Evolutionary conservation across 2,797 vertebrate species (phyloP).

Genomic region (Steatocranus sp.): DNA sequence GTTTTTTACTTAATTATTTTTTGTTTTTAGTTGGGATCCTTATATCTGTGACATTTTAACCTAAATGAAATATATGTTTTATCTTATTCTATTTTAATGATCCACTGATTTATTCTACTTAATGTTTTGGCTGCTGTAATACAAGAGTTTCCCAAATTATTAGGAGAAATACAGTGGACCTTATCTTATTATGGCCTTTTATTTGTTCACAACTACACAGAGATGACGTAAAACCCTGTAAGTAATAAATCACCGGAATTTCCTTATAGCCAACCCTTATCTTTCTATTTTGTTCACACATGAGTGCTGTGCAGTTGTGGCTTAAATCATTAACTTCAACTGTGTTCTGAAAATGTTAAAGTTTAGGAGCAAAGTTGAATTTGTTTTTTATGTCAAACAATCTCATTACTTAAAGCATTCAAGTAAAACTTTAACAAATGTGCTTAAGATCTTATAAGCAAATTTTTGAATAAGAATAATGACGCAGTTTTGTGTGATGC

Average conservation of each 20-base stretch:
- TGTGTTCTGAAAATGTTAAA: background rate
- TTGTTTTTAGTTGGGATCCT: background rate
- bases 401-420: background rate
- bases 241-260: background rate
- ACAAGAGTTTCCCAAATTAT: background rate
- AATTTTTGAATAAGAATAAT: background rate
- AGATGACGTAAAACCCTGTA: background rate
- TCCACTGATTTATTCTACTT: background rate
- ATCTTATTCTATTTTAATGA: background rate
- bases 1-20: background rate
- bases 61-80: background rate
- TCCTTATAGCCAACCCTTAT: background rate
- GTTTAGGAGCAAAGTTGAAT: background rate
- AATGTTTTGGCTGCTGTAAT: background rate
- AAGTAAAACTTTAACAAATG: background rate
- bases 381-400: background rate
- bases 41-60: background rate
- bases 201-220: background rate
- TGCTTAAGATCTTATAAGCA: rapidly evolving
- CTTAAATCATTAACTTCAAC: background rate
- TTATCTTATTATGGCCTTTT: background rate
- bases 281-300: background rate
- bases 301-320: background rate
- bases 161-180: background rate
- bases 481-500: background rate